Evolutionary conservation across 2,888 invertebrate genomes (phyloP).

Genomic region (Psylliodes chrysocephalus): DNA sequence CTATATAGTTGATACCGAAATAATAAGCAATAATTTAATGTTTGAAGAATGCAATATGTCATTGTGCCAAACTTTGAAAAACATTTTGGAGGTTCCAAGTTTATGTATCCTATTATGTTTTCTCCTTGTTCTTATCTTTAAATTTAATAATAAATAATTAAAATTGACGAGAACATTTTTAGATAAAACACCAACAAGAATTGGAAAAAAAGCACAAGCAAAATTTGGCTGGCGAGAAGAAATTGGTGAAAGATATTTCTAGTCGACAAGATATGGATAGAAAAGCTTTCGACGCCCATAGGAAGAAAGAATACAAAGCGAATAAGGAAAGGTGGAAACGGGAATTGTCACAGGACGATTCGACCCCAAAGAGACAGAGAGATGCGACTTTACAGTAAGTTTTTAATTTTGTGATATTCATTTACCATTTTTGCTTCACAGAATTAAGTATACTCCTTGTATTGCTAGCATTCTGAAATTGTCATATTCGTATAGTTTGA

Average conservation of each 20-base stretch:
- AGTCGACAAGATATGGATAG: conserved; percentile 90
- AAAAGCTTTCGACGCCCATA: conserved; percentile 90
- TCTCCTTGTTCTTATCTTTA: background rate
- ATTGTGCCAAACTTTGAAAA: no score
- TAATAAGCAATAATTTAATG: no score
- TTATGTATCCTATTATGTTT: no score
- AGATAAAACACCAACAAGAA: conserved; percentile 81
- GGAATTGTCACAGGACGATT: conserved; percentile 90
- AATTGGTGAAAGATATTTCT: conserved; percentile 90
- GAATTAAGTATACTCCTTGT: no score
- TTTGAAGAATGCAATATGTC: no score
- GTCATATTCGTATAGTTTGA: no score
- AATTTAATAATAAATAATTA: background rate
- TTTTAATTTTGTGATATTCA: no score
- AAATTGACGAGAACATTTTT: no score
- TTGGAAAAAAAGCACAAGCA: conserved; percentile 85
- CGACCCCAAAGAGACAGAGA: conserved; percentile 89
- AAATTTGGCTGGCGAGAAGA: conserved; percentile 90
- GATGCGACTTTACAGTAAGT: conserved; percentile 87
- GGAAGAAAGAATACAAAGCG: conserved; percentile 96
- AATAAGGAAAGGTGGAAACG: conserved; percentile 97
- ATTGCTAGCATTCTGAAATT: no score
- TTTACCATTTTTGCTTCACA: no score
- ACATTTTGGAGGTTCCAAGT: no score
- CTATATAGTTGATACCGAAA: no score